phyloP scores from a whole-genome alignment of 2,888 invertebrate genomes.

The Pterostichus niger region DNA sequence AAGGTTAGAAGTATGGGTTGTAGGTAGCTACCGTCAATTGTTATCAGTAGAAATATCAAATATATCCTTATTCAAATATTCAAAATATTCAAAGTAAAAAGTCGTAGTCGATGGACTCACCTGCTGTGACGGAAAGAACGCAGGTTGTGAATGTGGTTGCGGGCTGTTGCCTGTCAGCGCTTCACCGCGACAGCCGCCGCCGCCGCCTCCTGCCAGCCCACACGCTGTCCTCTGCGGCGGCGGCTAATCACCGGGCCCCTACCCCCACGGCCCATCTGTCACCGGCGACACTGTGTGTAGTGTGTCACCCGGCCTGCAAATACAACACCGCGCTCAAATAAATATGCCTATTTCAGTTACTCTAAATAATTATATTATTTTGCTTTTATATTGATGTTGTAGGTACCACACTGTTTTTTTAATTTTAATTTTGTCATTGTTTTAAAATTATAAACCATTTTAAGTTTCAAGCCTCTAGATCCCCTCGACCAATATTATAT shows the following conservation, averaged over 20 bases:
- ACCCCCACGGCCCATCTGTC: constrained; percentile 51
- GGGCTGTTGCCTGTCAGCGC: constrained; percentile 26
- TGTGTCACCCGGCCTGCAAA: constrained; percentile 37
- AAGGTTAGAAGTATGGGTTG: too few species aligned
- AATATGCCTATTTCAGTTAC: constrained; percentile 24
- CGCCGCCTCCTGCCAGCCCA: constrained; percentile 39
- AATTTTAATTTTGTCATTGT: neutral
- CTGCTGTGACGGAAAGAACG: constrained; percentile 27
- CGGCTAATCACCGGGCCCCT: constrained; percentile 53
- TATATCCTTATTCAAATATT: neutral
- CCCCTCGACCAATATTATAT: too few species aligned
- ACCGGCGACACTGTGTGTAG: constrained; percentile 49
- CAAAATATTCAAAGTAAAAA: constrained; percentile 9
- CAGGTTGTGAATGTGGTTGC: neutral
- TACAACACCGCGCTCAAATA: constrained; percentile 24
- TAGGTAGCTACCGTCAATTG: too few species aligned
- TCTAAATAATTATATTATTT: constrained; percentile 10
- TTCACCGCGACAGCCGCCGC: neutral
- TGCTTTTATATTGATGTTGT: neutral
- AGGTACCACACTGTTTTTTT: neutral
- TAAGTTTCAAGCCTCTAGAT: too few species aligned
- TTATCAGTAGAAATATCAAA: too few species aligned
- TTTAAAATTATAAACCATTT: neutral
- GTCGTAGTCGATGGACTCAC: neutral
- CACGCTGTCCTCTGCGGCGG: constrained; percentile 50